These are phyloP conservation scores for Bombycilla garrulus DNA, from an alignment of 2,113 vertebrate species.

Conservation along the genomic window DNA sequence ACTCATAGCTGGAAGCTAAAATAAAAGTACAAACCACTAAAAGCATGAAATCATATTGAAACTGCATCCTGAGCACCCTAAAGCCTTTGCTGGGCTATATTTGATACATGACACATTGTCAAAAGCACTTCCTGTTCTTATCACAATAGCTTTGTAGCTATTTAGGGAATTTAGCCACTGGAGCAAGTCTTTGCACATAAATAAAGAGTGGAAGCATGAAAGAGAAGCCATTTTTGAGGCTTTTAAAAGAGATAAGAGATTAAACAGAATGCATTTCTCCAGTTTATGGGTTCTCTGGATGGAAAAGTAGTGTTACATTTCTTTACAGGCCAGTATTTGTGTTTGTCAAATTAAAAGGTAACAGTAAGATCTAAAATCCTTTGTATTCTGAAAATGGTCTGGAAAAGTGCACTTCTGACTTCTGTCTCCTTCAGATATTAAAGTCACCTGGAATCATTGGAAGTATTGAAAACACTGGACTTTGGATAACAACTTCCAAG, in stretches of 20 bases:
- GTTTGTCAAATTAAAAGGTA: conserved; percentile 22
- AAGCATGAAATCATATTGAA: neutral
- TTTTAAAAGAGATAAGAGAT: conserved; percentile 37
- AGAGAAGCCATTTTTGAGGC: neutral
- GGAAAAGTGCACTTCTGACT: neutral
- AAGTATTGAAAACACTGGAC: neutral
- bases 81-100: neutral
- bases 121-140: conserved; percentile 26
- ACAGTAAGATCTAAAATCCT: neutral
- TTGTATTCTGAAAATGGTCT: neutral
- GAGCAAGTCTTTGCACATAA: neutral
- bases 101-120: neutral
- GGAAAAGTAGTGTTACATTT: neutral
- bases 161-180: conserved; percentile 41
- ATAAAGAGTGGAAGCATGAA: neutral
- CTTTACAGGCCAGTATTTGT: neutral
- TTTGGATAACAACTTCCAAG: neutral
- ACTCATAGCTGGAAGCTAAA: neutral
- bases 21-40: neutral
- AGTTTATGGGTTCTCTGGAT: neutral
- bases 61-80: neutral
- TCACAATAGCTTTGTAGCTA: conserved; percentile 32
- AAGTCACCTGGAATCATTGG: neutral
- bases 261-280: neutral
- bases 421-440: neutral